Evolutionary conservation across 2,797 vertebrate species (phyloP).

Genomic region (Hypotaenidia okinawae): DNA sequence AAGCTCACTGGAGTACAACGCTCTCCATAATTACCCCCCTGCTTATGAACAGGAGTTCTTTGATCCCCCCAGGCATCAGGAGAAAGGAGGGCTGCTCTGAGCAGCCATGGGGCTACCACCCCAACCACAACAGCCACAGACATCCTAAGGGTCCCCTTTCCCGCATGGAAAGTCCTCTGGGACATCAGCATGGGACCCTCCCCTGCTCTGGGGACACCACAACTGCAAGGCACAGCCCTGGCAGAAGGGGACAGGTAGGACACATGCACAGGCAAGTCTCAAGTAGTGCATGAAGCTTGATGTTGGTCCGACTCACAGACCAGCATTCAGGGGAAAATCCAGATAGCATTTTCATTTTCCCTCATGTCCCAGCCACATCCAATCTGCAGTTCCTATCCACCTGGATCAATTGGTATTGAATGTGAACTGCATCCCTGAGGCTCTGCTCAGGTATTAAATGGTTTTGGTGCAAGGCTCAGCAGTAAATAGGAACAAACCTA

Average conservation of each 20-base stretch:
- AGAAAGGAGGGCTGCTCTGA: neutral
- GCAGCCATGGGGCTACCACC: neutral
- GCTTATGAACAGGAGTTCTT: accelerated
- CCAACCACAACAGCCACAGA: neutral
- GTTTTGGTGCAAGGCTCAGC: slow-evolving; percentile 26
- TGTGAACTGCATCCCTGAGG: neutral
- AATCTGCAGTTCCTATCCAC: neutral
- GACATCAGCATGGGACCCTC: accelerated
- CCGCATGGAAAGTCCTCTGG: neutral
- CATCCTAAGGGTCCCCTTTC: neutral
- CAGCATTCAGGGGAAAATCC: neutral
- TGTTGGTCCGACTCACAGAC: neutral
- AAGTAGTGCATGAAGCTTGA: neutral
- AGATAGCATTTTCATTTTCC: neutral
- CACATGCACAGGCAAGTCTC: neutral
- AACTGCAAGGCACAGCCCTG: neutral
- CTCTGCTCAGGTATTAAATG: slow-evolving; percentile 13
- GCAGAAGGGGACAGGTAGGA: neutral
- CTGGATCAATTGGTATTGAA: neutral
- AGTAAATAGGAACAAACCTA: slow-evolving; percentile 41
- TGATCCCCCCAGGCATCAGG: neutral
- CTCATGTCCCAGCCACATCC: neutral
- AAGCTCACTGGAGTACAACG: neutral
- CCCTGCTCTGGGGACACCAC: neutral
- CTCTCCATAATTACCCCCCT: neutral